Base-by-base conservation (phyloP, 2,888 invertebrate species). In the Brachynemurus nebulosus region DNA sequence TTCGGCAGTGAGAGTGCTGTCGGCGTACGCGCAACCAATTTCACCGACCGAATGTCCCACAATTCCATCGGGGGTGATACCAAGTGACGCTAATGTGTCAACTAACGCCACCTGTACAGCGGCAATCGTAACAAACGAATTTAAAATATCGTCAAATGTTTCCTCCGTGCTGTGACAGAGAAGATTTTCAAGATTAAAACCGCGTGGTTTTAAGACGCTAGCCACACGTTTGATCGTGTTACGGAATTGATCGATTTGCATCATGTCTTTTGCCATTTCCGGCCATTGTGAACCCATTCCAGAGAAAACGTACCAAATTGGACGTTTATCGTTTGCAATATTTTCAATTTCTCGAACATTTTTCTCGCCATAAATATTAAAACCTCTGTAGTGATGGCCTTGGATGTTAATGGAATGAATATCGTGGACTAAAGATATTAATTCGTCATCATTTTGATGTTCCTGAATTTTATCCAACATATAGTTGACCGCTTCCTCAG, bases 231-330 rank as follows among this genome's bases (percentile, higher is more conserved):
- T 69, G 52, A 97, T 76, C 46, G 88, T 83, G 44, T 76, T 72
- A 49, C 78, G 79, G 68, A 96, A 96, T 1, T 71, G 67, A 43
- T 90, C 86, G 50, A 97, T 69, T 49, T 71, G 66, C 78, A 96
- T 80, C 52, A 98, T 71, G 47, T 82, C 76, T 58, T 80, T 80
- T 11, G 82, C 95, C 96, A 97, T 97, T 55, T 90, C 91, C 39
- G 86, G 74, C 96, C 96, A 97, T 67, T 97, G 97, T 34, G 89
- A 84, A 11, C 97, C 97, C 97, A 98, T 97, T 47, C 98, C 98
- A 37, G 93, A 85, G 68, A 92, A 97, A 50, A 97, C 76, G 65
- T 78, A 97, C 90, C 95, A 97, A 44, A 96, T 67, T 1, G 95
- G 91, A 11, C 86, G 75, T 49, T 75, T 73, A 34, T 81, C 80